Conservation (phyloP, 2,888 invertebrate genomes). For the Clitarchus hookeri region DNA sequence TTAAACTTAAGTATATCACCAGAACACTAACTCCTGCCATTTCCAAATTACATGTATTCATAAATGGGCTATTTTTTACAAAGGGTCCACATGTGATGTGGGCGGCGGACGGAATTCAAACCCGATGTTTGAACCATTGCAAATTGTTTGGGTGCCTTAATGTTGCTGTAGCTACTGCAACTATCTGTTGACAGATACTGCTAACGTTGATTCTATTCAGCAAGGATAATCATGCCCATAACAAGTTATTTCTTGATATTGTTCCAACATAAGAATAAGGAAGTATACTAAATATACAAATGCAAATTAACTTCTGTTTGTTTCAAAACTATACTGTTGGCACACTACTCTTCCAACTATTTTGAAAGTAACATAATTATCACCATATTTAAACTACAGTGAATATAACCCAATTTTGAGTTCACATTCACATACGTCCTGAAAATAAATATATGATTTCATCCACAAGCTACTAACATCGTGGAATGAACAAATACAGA, state of each 20-base stretch:
- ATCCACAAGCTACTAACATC: conserved; percentile 18
- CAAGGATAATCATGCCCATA: not conserved
- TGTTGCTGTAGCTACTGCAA: not conserved
- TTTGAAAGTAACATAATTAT: not conserved
- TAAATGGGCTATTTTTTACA: conserved; percentile 11
- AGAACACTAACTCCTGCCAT: not conserved
- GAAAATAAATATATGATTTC: conserved; percentile 18
- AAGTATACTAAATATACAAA: not conserved
- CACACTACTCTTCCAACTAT: not conserved
- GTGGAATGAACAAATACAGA: conserved; percentile 27
- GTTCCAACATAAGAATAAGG: not conserved
- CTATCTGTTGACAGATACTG: not conserved
- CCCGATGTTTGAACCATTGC: conserved; percentile 32
- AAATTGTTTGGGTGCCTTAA: not conserved
- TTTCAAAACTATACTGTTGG: not conserved
- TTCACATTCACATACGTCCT: too few species aligned
- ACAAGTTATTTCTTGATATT: not conserved
- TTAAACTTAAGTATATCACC: not conserved
- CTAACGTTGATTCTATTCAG: not conserved
- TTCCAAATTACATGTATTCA: not conserved
- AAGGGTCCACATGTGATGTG: not conserved
- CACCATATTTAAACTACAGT: too few species aligned
- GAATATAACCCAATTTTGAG: too few species aligned
- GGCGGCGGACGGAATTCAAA: conserved; percentile 34
- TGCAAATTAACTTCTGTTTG: not conserved